Conservation (phyloP, 64 coral and sea anemone genomes). For the Montipora sp. region DNA sequence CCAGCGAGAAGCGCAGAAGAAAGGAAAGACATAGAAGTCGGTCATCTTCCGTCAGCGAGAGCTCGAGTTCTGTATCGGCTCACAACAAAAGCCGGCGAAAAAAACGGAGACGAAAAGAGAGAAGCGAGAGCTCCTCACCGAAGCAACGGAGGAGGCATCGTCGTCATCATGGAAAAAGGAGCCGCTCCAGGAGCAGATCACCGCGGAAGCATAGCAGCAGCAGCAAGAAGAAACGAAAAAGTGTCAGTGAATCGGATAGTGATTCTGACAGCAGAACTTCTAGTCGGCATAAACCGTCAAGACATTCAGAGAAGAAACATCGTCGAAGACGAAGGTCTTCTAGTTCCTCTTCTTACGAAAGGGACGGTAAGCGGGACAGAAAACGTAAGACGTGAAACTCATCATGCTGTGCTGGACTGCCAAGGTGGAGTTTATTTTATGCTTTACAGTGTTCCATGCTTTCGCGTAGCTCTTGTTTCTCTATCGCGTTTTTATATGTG, state of each 20-base stretch:
- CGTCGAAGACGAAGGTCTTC: slow-evolving; percentile 48
- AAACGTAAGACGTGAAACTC: slow-evolving; percentile 40
- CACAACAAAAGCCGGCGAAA: slow-evolving; percentile 68
- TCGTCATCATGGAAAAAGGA: slow-evolving; percentile 30
- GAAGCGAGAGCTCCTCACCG: slow-evolving; percentile 57
- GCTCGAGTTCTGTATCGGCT: slow-evolving; percentile 61
- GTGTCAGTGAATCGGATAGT: slow-evolving; percentile 36
- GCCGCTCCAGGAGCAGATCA: slow-evolving; percentile 46
- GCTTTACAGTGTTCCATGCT: not conserved
- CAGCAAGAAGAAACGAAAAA: slow-evolving; percentile 59
- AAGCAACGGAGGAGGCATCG: slow-evolving; percentile 40
- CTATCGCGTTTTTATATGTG: no score
- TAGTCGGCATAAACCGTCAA: slow-evolving; percentile 11
- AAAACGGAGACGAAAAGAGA: slow-evolving; percentile 52
- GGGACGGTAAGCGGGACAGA: slow-evolving; percentile 55
- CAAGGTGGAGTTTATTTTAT: slow-evolving; percentile 41
- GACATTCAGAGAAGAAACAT: slow-evolving; percentile 31
- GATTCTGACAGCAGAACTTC: slow-evolving; percentile 14
- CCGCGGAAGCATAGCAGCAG: slow-evolving; percentile 1
- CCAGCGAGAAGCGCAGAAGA: not conserved
- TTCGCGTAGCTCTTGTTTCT: not conserved
- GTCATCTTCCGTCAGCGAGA: slow-evolving; percentile 54
- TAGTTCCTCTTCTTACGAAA: slow-evolving; percentile 36
- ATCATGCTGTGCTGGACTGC: not conserved
- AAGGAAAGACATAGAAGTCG: slow-evolving; percentile 54